Conservation (phyloP, 1,140 invertebrate genomes). For the Musca vetustissima region DNA sequence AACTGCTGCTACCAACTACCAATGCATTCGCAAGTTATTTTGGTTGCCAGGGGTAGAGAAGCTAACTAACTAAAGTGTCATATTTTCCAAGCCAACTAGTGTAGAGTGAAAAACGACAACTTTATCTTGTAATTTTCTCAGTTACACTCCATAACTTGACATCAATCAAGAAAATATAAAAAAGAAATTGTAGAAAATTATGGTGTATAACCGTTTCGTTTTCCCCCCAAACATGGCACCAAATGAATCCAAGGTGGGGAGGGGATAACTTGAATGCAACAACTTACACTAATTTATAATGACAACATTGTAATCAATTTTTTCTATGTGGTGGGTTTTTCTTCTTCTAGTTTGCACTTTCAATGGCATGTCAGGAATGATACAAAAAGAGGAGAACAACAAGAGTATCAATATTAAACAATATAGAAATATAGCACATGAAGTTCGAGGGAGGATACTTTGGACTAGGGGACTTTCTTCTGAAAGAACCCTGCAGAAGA, state of each 20-base stretch:
- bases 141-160: neutral
- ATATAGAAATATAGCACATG: slow-evolving; percentile 11
- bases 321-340: no score
- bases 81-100: no score
- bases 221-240: no score
- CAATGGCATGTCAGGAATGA: no score
- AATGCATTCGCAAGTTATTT: no score
- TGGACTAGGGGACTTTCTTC: no score
- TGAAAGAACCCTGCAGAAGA: no score
- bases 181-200: slow-evolving; percentile 6
- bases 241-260: neutral
- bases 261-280: no score
- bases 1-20: no score
- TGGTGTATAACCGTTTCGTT: neutral
- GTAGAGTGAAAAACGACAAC: neutral
- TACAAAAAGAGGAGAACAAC: no score
- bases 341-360: neutral
- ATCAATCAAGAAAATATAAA: neutral
- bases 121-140: neutral
- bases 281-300: slow-evolving; percentile 21
- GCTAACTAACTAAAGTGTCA: no score
- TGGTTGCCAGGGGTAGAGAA: no score
- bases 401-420: neutral
- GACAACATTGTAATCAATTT: slow-evolving; percentile 13
- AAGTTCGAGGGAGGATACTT: neutral